A percentile compares a stretch with the other conserved stretches of the same genome.
These are phyloP conservation scores for Physella acuta DNA, from an alignment of 1,140 invertebrate species.

Conservation along the genomic window DNA sequence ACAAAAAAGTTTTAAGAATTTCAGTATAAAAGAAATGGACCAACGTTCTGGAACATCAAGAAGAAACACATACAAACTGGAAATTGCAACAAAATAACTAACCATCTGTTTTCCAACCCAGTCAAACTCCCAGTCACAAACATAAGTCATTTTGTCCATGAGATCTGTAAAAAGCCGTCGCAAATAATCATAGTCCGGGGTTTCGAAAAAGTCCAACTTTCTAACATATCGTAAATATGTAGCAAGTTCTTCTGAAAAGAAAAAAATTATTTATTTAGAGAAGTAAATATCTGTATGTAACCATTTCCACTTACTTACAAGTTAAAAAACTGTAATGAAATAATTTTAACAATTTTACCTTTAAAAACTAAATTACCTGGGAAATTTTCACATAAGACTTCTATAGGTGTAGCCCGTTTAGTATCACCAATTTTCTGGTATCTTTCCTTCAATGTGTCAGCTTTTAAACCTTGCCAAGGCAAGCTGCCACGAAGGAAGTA, in stretches of 20 bases:
- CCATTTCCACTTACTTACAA: background rate
- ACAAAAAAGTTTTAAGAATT: no score
- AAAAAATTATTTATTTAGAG: slow-evolving; percentile 57
- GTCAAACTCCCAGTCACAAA: slow-evolving; percentile 95
- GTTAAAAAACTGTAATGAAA: background rate
- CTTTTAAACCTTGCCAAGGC: slow-evolving; percentile 99
- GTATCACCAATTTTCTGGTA: slow-evolving; percentile 99
- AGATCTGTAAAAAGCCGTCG: slow-evolving; percentile 92
- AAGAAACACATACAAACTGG: no score
- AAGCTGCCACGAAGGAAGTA: slow-evolving; percentile 98
- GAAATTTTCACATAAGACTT: slow-evolving; percentile 95
- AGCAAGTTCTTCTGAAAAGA: slow-evolving; percentile 71
- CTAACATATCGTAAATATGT: slow-evolving; percentile 96
- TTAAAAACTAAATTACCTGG: slow-evolving; percentile 66
- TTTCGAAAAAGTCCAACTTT: slow-evolving; percentile 98
- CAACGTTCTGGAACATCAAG: no score
- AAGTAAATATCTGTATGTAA: background rate
- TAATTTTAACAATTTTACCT: background rate
- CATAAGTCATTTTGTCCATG: slow-evolving; percentile 88
- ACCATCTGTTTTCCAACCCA: slow-evolving; percentile 90
- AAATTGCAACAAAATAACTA: slow-evolving; percentile 36
- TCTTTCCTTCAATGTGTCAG: slow-evolving; percentile 97
- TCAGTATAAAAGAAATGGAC: no score
- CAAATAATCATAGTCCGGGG: slow-evolving; percentile 98
- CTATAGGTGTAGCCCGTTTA: slow-evolving; percentile 95